These are phyloP conservation scores for Chymomyza amoena DNA, from an alignment of 2,888 invertebrate genomes.

Conservation along the genomic window DNA sequence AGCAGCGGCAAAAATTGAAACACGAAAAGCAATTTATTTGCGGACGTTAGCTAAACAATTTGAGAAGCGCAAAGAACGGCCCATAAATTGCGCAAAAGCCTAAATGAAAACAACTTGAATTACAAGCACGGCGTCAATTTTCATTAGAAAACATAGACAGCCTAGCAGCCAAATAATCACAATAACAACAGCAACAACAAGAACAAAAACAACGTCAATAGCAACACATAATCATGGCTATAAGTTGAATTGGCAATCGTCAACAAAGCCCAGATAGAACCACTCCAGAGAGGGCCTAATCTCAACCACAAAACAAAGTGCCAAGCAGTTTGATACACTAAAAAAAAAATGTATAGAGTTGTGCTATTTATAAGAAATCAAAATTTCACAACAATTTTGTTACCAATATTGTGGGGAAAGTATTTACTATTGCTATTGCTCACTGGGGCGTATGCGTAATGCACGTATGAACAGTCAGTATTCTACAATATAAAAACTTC, in stretches of 20 bases:
- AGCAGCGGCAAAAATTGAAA: conserved; percentile 22
- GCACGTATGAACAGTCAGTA: too few relatives aligned
- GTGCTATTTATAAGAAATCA: too few relatives aligned
- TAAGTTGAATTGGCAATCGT: not conserved
- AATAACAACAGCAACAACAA: not conserved
- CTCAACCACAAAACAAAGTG: not conserved
- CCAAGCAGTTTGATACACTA: not conserved
- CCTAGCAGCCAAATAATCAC: not conserved
- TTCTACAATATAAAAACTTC: too few relatives aligned
- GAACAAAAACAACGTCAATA: not conserved
- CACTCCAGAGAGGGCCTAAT: not conserved
- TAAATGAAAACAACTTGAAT: conserved; percentile 59
- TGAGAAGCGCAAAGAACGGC: conserved; percentile 38
- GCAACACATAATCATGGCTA: not conserved
- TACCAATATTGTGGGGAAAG: too few relatives aligned
- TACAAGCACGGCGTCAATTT: conserved; percentile 71
- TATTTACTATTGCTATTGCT: too few relatives aligned
- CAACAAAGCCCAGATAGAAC: not conserved
- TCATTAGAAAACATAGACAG: conserved; percentile 53
- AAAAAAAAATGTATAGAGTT: not conserved
- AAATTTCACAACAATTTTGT: too few relatives aligned
- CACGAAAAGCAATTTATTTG: conserved; percentile 45
- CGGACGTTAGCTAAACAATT: conserved; percentile 22
- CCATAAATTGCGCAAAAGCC: conserved; percentile 6
- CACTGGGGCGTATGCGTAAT: too few relatives aligned